Percentiles rank a stretch among this genome's conserved stretches.
These are phyloP conservation scores for Smutsia gigantea DNA, from an alignment of 2,797 vertebrate species.

Conservation along the genomic window DNA sequence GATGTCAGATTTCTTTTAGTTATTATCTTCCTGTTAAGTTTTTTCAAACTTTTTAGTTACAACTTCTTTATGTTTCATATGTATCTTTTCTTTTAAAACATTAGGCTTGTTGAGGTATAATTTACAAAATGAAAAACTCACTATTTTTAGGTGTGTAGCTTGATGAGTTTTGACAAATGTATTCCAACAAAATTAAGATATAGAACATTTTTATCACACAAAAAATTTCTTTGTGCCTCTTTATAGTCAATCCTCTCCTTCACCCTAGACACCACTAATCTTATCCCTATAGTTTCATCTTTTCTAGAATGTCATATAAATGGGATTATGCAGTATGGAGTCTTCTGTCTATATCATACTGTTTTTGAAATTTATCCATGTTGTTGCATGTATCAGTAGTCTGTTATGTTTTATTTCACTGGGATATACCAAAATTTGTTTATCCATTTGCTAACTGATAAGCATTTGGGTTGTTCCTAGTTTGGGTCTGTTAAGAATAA, in stretches of 20 bases:
- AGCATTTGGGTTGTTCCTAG: neutral
- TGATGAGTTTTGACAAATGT: neutral
- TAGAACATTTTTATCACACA: neutral
- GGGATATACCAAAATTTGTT: neutral
- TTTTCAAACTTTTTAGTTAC: slow-evolving; percentile 20
- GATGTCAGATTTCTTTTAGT: slow-evolving; percentile 3
- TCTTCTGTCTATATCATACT: neutral
- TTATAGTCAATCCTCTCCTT: neutral
- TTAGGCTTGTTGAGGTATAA: neutral
- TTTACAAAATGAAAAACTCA: neutral
- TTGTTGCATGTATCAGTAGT: neutral
- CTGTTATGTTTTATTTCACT: neutral
- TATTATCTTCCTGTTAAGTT: slow-evolving; percentile 25
- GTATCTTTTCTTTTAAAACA: slow-evolving; percentile 10
- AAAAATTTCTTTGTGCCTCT: neutral
- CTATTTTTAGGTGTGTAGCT: neutral
- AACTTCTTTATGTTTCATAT: slow-evolving; percentile 27
- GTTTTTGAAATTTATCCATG: neutral
- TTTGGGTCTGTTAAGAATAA: slow-evolving; percentile 20
- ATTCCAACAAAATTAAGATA: neutral
- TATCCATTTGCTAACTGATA: neutral
- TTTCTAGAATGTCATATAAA: slow-evolving; percentile 20
- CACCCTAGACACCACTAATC: neutral
- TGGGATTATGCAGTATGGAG: neutral
- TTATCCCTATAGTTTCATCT: neutral